phyloP scores from a whole-genome alignment of 1,140 invertebrate species.

The Hylaeus volcanicus region DNA sequence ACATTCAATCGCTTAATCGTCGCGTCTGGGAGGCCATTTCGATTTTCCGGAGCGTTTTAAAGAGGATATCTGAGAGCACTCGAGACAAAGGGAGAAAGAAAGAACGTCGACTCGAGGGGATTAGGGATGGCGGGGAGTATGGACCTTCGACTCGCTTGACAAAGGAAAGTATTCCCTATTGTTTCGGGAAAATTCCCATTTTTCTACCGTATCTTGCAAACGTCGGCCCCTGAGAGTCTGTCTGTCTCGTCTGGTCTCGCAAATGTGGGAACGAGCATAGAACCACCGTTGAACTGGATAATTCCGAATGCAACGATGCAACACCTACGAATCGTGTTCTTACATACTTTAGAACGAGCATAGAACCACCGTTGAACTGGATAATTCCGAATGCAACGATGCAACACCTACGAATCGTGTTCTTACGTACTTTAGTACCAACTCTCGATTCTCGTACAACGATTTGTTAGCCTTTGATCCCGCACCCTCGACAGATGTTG shows the following conservation, averaged over 20 bases:
- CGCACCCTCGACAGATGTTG: constrained; percentile 60
- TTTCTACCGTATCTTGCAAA: constrained; percentile 39
- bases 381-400: not conserved
- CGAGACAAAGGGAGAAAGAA: no score
- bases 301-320: constrained; percentile 23
- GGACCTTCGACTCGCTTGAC: constrained; percentile 31
- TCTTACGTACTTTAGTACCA: not conserved
- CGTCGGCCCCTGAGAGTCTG: not conserved
- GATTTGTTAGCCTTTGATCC: not conserved
- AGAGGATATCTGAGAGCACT: no score
- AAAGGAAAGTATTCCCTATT: constrained; percentile 43
- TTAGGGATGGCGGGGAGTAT: no score
- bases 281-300: constrained; percentile 18
- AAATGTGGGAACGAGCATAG: no score
- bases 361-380: constrained; percentile 4
- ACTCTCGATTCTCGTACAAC: not conserved
- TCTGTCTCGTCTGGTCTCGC: no score
- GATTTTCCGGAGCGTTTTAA: no score
- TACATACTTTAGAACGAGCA: constrained; percentile 5
- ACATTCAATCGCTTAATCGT: no score
- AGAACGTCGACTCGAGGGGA: no score
- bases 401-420: no score
- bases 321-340: constrained; percentile 2
- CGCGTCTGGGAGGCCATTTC: no score
- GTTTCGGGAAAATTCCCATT: constrained; percentile 43